Evolutionary conservation across 2,888 invertebrate genomes (phyloP).

Genomic region (Synergus itoensis): DNA sequence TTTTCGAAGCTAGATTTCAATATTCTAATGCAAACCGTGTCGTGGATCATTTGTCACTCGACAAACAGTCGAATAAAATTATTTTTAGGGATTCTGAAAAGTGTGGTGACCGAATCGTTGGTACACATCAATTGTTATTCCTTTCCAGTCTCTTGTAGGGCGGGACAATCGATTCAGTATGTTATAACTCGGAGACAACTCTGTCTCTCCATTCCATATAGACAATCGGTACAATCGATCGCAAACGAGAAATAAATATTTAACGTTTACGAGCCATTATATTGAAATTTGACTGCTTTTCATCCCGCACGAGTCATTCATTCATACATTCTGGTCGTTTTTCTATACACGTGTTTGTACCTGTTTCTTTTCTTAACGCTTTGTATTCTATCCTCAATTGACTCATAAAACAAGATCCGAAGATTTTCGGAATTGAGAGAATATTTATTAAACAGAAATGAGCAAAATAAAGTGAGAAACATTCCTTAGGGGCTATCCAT

Average conservation of each 20-base stretch:
- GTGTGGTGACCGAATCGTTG: neutral
- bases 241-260: slow-evolving; percentile 46
- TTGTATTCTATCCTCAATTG: neutral
- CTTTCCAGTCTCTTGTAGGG: slow-evolving; percentile 12
- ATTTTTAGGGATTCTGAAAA: slow-evolving; percentile 6
- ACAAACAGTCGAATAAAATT: neutral
- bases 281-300: slow-evolving; percentile 43
- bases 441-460: too few relatives aligned
- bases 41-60: neutral
- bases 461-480: too few relatives aligned
- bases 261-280: slow-evolving; percentile 43
- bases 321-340: slow-evolving; percentile 7
- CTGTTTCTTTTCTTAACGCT: neutral
- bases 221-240: slow-evolving; percentile 42
- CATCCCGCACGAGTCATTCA: slow-evolving; percentile 37
- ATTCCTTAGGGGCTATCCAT: too few relatives aligned
- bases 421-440: too few relatives aligned
- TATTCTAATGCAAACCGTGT: neutral
- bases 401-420: neutral
- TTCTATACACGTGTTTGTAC: neutral
- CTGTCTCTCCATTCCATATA: slow-evolving; percentile 9
- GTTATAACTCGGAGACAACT: slow-evolving; percentile 31
- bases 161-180: slow-evolving; percentile 38
- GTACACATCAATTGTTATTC: slow-evolving; percentile 41
- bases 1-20: neutral